Evolutionary conservation across 2,797 vertebrate genomes (phyloP).

Genomic region (Falco columbarius): DNA sequence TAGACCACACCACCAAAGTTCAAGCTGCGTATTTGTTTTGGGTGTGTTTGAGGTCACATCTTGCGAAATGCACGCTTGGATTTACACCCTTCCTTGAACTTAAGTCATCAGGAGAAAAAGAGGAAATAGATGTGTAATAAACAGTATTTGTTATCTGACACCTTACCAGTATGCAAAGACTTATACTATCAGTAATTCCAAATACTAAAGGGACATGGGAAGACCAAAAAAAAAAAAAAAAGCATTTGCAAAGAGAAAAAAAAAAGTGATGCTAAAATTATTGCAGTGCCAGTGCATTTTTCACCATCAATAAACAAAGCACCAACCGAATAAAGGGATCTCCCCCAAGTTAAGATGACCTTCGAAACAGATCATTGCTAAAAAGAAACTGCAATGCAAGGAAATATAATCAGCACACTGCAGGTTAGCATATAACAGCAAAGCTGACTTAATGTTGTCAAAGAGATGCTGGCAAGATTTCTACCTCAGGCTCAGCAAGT

Average conservation of each 20-base stretch:
- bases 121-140: neutral
- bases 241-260: neutral
- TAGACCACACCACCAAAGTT: neutral
- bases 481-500: neutral
- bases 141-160: neutral
- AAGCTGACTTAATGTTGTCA: neutral
- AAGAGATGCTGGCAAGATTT: neutral
- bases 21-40: neutral
- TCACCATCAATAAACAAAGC: neutral
- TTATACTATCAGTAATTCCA: neutral
- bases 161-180: neutral
- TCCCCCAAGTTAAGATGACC: neutral
- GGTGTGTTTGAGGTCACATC: neutral
- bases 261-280: neutral
- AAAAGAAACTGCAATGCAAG: constrained; percentile 20
- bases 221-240: neutral
- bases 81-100: constrained; percentile 7
- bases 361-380: neutral
- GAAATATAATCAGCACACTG: neutral
- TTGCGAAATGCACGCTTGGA: neutral
- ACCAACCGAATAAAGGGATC: neutral
- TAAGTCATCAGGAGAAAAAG: neutral
- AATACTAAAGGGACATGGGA: neutral
- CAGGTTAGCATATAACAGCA: neutral
- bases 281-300: neutral